Conservation (phyloP, 2,113 vertebrate genomes). For the Oenanthe melanoleuca region DNA sequence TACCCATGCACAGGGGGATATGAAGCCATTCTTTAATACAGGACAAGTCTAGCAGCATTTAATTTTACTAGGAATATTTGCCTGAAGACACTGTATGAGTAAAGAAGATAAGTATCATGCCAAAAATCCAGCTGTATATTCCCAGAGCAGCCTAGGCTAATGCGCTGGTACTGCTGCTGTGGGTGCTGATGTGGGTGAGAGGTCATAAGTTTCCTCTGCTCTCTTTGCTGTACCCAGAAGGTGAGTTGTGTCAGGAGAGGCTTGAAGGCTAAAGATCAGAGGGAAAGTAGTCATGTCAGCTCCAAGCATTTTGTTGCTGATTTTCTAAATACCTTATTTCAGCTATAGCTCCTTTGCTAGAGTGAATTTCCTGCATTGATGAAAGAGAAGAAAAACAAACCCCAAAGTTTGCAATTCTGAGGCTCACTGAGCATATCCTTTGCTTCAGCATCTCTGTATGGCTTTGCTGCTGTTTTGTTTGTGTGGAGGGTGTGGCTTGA, state of each 20-base stretch:
- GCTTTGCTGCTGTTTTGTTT: not conserved
- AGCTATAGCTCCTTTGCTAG: not conserved
- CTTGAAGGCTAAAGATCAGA: not conserved
- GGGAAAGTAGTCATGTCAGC: not conserved
- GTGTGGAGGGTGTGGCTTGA: not conserved
- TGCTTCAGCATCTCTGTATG: not conserved
- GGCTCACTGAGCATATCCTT: not conserved
- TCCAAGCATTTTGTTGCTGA: not conserved
- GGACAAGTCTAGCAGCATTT: not conserved
- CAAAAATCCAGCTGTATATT: not conserved
- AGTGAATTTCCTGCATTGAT: fast-evolving
- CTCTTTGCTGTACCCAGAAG: not conserved
- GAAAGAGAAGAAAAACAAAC: not conserved
- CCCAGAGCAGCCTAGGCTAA: not conserved
- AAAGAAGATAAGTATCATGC: not conserved
- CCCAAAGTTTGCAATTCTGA: not conserved
- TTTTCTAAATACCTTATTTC: not conserved
- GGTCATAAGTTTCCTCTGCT: not conserved
- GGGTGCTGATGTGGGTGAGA: not conserved
- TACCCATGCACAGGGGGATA: not conserved
- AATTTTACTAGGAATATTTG: not conserved
- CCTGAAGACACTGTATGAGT: not conserved
- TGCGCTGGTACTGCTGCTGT: fast-evolving
- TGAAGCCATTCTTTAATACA: not conserved
- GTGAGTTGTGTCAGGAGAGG: not conserved